Evolutionary conservation across 2,888 invertebrate genomes (phyloP).

Genomic region (Tricholauxania praeusta): DNA sequence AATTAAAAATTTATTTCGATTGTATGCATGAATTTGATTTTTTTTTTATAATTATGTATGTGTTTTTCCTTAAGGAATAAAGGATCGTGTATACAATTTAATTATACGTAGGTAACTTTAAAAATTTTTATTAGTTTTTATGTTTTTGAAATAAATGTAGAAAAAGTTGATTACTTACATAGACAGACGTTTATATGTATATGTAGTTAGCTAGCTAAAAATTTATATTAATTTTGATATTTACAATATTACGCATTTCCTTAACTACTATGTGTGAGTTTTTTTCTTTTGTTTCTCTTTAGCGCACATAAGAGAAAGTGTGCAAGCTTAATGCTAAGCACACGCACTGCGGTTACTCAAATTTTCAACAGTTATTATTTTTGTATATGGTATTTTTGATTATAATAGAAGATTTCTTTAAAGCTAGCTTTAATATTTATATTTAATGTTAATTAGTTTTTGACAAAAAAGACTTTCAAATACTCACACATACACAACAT

Average conservation of each 20-base stretch:
- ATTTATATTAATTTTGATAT: conserved; percentile 17
- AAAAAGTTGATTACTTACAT: conserved; percentile 11
- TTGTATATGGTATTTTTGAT: conserved; percentile 1
- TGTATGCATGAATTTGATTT: background rate
- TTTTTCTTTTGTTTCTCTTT: background rate
- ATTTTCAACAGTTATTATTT: background rate
- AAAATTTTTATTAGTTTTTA: conserved; percentile 30
- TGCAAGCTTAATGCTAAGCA: background rate
- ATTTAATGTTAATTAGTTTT: background rate
- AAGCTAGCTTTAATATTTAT: background rate
- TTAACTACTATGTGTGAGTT: conserved; percentile 4
- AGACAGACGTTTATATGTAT: conserved; percentile 15
- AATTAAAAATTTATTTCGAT: conserved; percentile 28
- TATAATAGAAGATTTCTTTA: background rate
- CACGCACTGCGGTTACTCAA: background rate
- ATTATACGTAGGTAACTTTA: conserved; percentile 35
- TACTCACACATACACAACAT: conserved; percentile 3
- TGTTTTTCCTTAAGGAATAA: too few species aligned
- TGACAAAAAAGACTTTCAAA: background rate
- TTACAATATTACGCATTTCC: conserved; percentile 14
- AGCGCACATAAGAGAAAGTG: background rate
- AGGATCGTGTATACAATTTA: conserved; percentile 4
- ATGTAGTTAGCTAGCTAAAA: conserved; percentile 16
- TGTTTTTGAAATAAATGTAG: conserved; percentile 8
- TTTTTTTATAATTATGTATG: background rate